Evolutionary conservation across 2,888 invertebrate species (phyloP), one percentile per base, ranked within the genome.

Genomic region (Oscheius sp.): DNA sequence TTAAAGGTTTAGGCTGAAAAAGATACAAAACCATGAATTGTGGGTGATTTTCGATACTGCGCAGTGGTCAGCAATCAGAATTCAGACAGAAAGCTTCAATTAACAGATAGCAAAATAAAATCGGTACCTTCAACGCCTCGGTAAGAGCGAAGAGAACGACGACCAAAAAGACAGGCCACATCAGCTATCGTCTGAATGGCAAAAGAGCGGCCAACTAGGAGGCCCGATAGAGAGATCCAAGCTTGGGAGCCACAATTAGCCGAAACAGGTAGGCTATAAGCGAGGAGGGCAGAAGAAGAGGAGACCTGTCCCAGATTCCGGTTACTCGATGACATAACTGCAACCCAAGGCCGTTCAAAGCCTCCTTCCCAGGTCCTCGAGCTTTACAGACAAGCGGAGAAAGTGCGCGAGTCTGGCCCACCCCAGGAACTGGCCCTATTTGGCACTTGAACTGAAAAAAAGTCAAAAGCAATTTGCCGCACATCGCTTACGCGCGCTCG

Each of bases 311-410:
- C 32, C 58, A 42, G 70, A 70, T 70, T 59, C 70, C 70, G 70
- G 70, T 70, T 70, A 70, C 70, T 70, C 70, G 70, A 70, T 70
- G 70, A 70, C 70, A 70, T 70, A 70, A 70, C 70, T 70, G 37
- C 70, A 47, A 70, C 57, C 59, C 70, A 70, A 70, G 70, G 70
- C 58, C 70, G 68, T 68, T 68, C 68, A 68, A 51, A 32, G 13
- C 37, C 60, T 35, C 60, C 51, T n/a, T 50, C 50, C 51, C 65
- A 47, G 29, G 29, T 50, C 65, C 50, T 42, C 42, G 5, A 50
- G 50, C 32, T 47, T 35, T 32, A 35, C 68, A 68, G 68, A 68
- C 68, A 70, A 70, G 59, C 70, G 59, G 70, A 57, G 70, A 70
- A 70, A 70, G 70, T 70, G 58, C 21, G 21, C 48, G 48, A 32